Percentiles rank a stretch among this genome's conserved stretches.
Conservation (phyloP, 1,140 invertebrate genomes). For the Eurosta solidaginis region DNA sequence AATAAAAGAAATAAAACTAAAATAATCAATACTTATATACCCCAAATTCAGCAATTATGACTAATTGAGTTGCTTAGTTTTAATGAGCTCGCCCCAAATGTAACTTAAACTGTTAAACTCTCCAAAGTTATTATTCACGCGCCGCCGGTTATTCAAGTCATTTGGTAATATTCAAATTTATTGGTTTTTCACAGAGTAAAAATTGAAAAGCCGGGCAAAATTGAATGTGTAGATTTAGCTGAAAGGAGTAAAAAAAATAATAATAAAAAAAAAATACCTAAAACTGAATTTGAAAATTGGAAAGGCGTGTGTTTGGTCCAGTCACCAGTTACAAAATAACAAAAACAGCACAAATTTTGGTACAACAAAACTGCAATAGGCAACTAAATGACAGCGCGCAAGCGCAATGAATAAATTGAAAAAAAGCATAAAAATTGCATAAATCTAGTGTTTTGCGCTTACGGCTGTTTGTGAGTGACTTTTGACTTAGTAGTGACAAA, state of each 20-base stretch:
- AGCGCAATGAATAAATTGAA: not conserved
- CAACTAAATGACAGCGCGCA: not conserved
- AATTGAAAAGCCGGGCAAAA: not conserved
- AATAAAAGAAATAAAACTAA: not conserved
- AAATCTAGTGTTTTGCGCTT: not conserved
- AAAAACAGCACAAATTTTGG: not conserved
- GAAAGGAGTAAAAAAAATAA: not conserved
- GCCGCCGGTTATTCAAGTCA: conserved; percentile 9
- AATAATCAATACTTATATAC: not conserved
- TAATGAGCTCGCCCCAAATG: not conserved
- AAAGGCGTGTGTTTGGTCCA: not conserved
- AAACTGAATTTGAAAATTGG: conserved; percentile 1
- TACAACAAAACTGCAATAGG: not conserved
- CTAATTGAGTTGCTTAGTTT: not conserved
- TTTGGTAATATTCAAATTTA: not conserved
- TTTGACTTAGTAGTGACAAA: too few relatives aligned
- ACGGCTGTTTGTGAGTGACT: not conserved
- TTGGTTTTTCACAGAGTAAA: not conserved
- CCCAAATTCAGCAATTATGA: not conserved
- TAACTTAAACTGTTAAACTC: not conserved
- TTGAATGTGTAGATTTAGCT: not conserved
- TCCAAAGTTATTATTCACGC: not conserved
- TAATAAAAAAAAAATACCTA: not conserved
- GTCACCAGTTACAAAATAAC: not conserved
- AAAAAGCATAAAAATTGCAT: not conserved